Evolutionary conservation across 2,113 vertebrate species (phyloP).

Genomic region (Zosterops pallidus): DNA sequence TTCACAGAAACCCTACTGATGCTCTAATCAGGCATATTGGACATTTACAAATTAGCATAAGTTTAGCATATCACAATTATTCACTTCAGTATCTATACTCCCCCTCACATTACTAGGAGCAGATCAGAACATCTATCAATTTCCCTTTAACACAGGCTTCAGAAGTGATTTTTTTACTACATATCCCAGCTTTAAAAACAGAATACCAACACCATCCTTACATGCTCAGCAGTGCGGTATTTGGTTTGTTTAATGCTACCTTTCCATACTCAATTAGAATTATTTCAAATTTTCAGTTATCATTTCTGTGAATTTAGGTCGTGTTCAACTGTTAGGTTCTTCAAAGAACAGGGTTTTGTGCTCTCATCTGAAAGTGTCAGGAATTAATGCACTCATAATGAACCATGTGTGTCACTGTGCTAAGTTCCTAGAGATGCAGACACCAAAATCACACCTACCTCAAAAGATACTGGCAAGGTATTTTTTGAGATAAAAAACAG

Average conservation of each 20-base stretch:
- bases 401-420: rapidly evolving
- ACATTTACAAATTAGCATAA: background rate
- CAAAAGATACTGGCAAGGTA: background rate
- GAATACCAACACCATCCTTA: background rate
- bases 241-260: background rate
- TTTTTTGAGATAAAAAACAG: background rate
- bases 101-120: background rate
- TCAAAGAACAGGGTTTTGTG: background rate
- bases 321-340: background rate
- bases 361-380: background rate
- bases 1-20: background rate
- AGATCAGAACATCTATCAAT: background rate
- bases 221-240: background rate
- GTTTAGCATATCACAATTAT: background rate
- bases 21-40: background rate
- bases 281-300: background rate
- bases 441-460: background rate
- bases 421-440: background rate
- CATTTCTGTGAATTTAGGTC: background rate
- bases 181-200: background rate
- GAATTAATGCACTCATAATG: background rate
- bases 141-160: background rate
- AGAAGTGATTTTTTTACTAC: background rate
- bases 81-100: background rate
- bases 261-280: background rate